These are phyloP conservation scores for Buceros bicornis DNA, from an alignment of 2,797 vertebrate species.

Conservation along the genomic window DNA sequence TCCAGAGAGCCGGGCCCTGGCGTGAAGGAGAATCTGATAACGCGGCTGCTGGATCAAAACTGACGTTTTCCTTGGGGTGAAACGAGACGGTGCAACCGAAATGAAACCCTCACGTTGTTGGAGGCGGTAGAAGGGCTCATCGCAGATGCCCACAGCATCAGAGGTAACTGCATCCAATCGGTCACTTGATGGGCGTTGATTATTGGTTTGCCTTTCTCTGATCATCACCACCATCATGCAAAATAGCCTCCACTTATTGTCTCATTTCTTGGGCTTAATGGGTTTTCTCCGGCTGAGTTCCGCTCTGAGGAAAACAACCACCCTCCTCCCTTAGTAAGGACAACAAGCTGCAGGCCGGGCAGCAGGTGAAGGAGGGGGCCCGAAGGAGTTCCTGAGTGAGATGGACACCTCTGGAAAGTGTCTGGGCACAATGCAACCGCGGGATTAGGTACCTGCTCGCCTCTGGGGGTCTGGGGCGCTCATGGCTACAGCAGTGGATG, in stretches of 20 bases:
- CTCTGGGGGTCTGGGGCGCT: background rate
- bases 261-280: background rate
- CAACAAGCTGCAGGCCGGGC: background rate
- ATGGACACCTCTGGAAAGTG: background rate
- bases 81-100: background rate
- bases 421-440: fast-evolving
- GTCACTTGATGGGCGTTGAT: background rate
- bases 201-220: background rate
- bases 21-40: background rate
- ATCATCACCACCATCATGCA: no score
- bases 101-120: background rate
- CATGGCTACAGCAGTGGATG: fast-evolving
- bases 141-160: fast-evolving
- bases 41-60: background rate
- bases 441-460: background rate
- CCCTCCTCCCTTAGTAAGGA: background rate
- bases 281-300: background rate
- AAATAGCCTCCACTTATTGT: background rate
- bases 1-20: background rate
- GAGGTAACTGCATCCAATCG: fast-evolving
- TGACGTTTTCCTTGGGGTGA: background rate
- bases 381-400: background rate
- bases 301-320: background rate
- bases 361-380: fast-evolving
- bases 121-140: background rate